Base-by-base conservation (phyloP, 1,140 invertebrate species). In the Mesaphorura yosii region DNA sequence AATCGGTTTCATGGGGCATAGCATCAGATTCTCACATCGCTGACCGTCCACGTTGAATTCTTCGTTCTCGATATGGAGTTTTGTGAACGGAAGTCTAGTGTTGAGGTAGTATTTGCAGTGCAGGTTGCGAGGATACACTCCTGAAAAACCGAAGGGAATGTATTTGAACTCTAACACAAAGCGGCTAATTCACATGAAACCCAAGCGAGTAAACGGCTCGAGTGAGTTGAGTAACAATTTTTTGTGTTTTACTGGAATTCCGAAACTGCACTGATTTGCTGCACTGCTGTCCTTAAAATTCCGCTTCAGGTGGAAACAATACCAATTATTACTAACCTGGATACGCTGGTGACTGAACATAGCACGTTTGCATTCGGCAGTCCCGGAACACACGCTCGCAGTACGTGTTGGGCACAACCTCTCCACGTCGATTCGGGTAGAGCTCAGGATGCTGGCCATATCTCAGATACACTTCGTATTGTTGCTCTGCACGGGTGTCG, bases 31-130 rank as follows among this genome's bases (percentile, higher is more conserved):
- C 67, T 92, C 88, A 66, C 89, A 93, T 46, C 88, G 75, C 64
- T 91, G 87, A 0, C 88, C 88, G 64, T 92, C 88, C 51, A 93
- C 87, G 63, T 91, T 89, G 70, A 93, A 91, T 67, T 89, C 86
- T 67, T 90, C 86, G 65, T 90, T 89, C 67, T 90, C 86, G 59
- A 89, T 87, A 72, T 90, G 89, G 29, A 92, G 74, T 69, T 90
- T 90, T 60, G 90, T 90, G 70, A 86, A 90, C 2, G 86, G 86
- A 62, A 85, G 75, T 28, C 86, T 72, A 0, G 86, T 90, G 69
- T 88, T 89, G 27, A 92, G 73, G 63, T 84, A 82, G 65, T 90
- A 90, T 64, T 84, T 81, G 75, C 89, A 93, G 65, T 88, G 86
- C 19, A 92, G 73, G 63, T 87, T 86, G 22, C 88, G 75, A 0